phyloP scores from a whole-genome alignment of 1,140 invertebrate species.

The Phymorhynchus buccinoides region DNA sequence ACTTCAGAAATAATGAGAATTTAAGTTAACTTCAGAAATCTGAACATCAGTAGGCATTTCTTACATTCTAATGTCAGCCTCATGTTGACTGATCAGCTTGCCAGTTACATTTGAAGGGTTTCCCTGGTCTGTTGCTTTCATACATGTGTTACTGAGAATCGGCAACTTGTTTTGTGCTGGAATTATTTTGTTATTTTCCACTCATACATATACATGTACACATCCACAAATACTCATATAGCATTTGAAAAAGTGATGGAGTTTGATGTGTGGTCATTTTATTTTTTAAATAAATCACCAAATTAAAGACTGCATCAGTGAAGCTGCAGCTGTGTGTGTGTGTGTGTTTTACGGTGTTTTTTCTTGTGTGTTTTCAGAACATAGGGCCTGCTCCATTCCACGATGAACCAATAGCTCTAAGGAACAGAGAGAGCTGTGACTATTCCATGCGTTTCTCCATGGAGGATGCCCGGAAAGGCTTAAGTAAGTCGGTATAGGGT shows the following conservation, averaged over 20 bases:
- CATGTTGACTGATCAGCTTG: too few species aligned
- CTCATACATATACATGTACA: background rate
- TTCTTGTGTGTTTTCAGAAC: slow-evolving; percentile 27
- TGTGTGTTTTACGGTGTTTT: background rate
- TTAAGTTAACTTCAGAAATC: too few species aligned
- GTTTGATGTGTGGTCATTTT: background rate
- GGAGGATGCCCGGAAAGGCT: slow-evolving; percentile 86
- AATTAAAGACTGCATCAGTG: too few species aligned
- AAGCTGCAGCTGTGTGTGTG: background rate
- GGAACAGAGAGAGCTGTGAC: slow-evolving; percentile 85
- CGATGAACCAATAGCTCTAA: slow-evolving; percentile 86
- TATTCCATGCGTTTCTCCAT: slow-evolving; percentile 89
- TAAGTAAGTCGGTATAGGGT: slow-evolving; percentile 74
- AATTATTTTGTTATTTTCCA: background rate
- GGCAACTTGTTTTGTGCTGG: too few species aligned
- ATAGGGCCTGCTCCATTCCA: slow-evolving; percentile 85
- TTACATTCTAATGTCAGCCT: too few species aligned
- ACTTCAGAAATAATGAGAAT: too few species aligned
- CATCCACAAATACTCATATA: background rate
- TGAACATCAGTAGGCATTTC: too few species aligned
- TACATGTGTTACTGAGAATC: too few species aligned
- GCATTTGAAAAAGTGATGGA: too few species aligned
- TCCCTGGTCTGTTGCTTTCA: too few species aligned
- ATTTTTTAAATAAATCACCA: too few species aligned
- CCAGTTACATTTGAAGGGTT: too few species aligned